Conservation (phyloP, 1,140 invertebrate genomes). For the Drosophila takahashii region DNA sequence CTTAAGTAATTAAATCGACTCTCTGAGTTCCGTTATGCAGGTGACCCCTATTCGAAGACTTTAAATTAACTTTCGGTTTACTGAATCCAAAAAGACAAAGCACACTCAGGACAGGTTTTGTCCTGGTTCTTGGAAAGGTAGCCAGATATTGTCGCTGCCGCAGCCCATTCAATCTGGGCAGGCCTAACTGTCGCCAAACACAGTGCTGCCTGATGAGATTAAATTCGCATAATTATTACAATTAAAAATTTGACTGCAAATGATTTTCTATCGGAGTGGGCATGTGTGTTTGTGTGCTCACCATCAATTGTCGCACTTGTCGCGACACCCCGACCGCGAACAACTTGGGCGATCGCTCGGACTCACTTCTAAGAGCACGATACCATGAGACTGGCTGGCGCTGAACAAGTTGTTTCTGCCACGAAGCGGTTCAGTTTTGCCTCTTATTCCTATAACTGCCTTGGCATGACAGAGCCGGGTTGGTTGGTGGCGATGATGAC, state of each 20-base stretch:
- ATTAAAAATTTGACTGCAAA: conserved; percentile 60
- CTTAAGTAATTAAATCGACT: conserved; percentile 10
- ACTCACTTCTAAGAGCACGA: conserved; percentile 9
- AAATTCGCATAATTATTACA: conserved; percentile 58
- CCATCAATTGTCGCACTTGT: conserved; percentile 51
- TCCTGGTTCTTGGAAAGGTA: conserved; percentile 29
- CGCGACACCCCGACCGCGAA: not conserved
- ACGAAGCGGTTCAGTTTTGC: conserved; percentile 59
- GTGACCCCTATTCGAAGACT: conserved; percentile 24
- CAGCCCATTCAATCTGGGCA: not conserved
- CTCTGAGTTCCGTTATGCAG: conserved; percentile 6
- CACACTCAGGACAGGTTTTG: not conserved
- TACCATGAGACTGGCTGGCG: conserved; percentile 50
- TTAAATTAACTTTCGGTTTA: not conserved
- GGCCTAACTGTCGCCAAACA: not conserved
- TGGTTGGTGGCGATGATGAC: conserved; percentile 28
- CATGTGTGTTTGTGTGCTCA: conserved; percentile 17
- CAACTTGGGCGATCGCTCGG: conserved; percentile 4
- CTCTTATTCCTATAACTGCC: conserved; percentile 32
- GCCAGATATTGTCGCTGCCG: no score
- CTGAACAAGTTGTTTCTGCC: conserved; percentile 62
- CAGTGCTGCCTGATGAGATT: conserved; percentile 21
- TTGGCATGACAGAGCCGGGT: conserved; percentile 9
- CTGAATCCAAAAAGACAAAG: not conserved
- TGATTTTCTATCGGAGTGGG: conserved; percentile 7